These are phyloP conservation scores for Limnothrissa miodon DNA, from an alignment of 2,113 vertebrate genomes.

Conservation along the genomic window DNA sequence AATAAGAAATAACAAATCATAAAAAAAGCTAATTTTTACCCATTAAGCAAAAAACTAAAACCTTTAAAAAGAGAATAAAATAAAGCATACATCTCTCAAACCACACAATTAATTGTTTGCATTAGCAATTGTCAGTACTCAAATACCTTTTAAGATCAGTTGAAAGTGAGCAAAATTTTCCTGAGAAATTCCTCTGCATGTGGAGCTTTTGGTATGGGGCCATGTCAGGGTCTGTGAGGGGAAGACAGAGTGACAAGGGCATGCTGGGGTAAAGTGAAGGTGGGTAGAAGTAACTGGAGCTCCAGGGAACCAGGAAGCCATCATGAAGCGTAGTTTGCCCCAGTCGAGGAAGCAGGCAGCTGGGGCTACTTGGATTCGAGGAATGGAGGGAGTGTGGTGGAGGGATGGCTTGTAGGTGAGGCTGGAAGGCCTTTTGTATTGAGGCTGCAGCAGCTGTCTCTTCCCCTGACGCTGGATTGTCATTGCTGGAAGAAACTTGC, in stretches of 20 bases:
- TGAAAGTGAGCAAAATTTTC: slow-evolving; percentile 40
- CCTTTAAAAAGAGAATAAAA: neutral
- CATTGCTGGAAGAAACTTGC: slow-evolving; percentile 50
- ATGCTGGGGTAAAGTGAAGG: slow-evolving; percentile 44
- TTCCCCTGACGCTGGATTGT: slow-evolving; percentile 18
- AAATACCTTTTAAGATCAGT: slow-evolving; percentile 40
- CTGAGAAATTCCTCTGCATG: slow-evolving; percentile 37
- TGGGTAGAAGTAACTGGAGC: slow-evolving; percentile 37
- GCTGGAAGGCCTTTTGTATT: neutral
- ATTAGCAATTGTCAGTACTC: slow-evolving; percentile 31
- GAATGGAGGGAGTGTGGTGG: slow-evolving; percentile 22
- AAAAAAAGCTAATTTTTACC: neutral
- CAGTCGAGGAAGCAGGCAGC: slow-evolving; percentile 47
- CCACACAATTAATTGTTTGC: neutral
- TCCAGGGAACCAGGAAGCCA: slow-evolving; percentile 55
- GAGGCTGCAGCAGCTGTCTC: neutral
- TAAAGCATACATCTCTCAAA: neutral
- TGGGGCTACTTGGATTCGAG: slow-evolving; percentile 21
- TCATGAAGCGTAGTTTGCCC: slow-evolving; percentile 30
- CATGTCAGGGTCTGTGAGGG: slow-evolving; percentile 26
- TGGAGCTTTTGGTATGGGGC: slow-evolving; percentile 27
- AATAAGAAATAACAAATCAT: neutral
- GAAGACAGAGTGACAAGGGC: slow-evolving; percentile 48
- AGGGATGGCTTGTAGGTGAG: neutral
- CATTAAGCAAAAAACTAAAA: neutral